phyloP scores from a whole-genome alignment of 2,797 vertebrate genomes.

The Apodemus agrarius region DNA sequence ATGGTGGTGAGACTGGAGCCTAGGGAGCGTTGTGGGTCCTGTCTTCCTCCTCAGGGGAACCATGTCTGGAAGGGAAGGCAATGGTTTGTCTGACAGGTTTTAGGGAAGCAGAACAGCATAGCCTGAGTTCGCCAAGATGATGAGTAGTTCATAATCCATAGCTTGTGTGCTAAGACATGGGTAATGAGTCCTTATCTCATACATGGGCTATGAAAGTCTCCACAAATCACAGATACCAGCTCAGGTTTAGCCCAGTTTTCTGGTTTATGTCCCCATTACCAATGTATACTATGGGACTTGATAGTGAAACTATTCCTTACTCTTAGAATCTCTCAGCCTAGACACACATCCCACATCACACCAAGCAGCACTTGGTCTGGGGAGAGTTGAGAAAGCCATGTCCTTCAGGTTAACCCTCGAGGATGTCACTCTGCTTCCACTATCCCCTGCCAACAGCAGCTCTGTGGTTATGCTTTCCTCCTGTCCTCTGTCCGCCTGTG shows the following conservation, averaged over 20 bases:
- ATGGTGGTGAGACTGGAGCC: fast-evolving
- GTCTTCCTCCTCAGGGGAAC: not conserved
- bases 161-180: no score
- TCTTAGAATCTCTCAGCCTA: not conserved
- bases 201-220: not conserved
- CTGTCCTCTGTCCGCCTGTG: not conserved
- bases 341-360: fast-evolving
- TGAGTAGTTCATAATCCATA: not conserved
- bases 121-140: fast-evolving
- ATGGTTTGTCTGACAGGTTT: not conserved
- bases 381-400: not conserved
- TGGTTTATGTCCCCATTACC: not conserved
- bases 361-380: not conserved
- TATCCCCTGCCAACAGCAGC: not conserved
- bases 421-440: no score
- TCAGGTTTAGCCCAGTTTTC: no score
- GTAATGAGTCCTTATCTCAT: no score
- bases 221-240: not conserved
- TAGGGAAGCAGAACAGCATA: not conserved
- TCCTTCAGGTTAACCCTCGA: not conserved
- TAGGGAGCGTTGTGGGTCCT: fast-evolving
- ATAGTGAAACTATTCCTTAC: not conserved
- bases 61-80: not conserved
- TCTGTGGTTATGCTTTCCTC: no score
- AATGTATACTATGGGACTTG: not conserved